These are phyloP conservation scores for Lutjanus argentimaculatus DNA, from an alignment of 2,797 vertebrate genomes.

Conservation along the genomic window DNA sequence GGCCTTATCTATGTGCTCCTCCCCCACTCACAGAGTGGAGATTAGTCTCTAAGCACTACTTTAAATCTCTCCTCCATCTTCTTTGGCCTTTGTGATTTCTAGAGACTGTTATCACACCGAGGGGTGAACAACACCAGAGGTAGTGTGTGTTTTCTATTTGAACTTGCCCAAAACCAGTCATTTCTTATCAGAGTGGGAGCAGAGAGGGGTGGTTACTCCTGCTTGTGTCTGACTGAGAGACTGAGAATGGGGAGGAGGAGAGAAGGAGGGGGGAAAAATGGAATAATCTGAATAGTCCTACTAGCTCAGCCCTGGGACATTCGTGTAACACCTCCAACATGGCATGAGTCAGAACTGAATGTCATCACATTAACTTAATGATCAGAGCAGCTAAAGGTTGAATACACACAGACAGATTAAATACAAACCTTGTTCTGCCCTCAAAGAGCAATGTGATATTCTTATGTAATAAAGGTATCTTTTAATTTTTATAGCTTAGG, in stretches of 20 bases:
- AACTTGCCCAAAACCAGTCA: slow-evolving; percentile 56
- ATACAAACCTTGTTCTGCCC: not conserved
- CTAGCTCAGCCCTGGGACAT: no score
- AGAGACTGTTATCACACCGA: slow-evolving; percentile 71
- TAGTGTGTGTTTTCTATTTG: slow-evolving; percentile 52
- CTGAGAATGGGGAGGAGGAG: not conserved
- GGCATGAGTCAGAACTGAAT: not conserved
- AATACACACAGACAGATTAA: not conserved
- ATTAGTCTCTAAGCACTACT: slow-evolving; percentile 45
- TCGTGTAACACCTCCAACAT: not conserved
- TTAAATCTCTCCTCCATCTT: slow-evolving; percentile 32
- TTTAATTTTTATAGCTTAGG: not conserved
- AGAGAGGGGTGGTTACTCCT: not conserved
- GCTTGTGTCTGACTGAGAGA: not conserved
- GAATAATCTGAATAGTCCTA: not conserved
- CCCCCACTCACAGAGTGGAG: slow-evolving; percentile 16
- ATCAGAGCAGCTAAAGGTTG: not conserved
- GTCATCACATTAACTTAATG: not conserved
- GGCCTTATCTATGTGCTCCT: slow-evolving; percentile 20
- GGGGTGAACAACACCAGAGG: slow-evolving; percentile 33
- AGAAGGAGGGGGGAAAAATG: not conserved
- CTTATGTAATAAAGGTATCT: not conserved
- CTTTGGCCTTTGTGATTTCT: slow-evolving; percentile 70
- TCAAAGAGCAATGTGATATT: not conserved
- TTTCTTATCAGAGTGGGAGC: slow-evolving; percentile 63